Conservation (phyloP, 2,888 invertebrate species). For the Aphodius sticticus region DNA sequence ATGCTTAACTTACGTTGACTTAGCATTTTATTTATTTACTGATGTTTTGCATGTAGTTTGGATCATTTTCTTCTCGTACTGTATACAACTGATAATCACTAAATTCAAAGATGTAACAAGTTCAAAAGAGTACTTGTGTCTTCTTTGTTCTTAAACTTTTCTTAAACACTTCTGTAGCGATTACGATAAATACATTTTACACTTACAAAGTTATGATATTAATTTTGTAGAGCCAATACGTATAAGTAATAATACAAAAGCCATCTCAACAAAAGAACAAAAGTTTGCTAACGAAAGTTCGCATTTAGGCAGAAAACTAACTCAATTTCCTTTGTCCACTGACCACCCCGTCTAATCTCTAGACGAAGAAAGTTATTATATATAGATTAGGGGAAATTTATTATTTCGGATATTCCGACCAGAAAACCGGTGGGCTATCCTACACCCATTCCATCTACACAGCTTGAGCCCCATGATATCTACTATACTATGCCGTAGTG, state of each 20-base stretch:
- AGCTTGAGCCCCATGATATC: conserved; percentile 38
- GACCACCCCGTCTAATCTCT: background rate
- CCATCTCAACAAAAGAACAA: background rate
- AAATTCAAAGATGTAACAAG: too few species aligned
- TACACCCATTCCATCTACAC: conserved; percentile 32
- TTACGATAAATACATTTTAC: too few species aligned
- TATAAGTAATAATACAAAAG: background rate
- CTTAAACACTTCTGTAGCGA: too few species aligned
- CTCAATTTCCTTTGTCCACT: background rate
- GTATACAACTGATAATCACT: too few species aligned
- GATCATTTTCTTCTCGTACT: too few species aligned
- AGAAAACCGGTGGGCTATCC: background rate
- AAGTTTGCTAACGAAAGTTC: background rate
- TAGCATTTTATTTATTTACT: too few species aligned
- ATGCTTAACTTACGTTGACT: too few species aligned
- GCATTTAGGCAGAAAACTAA: background rate
- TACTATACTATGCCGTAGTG: conserved; percentile 15
- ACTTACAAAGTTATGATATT: too few species aligned
- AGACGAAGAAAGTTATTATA: conserved; percentile 31
- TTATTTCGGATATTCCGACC: conserved; percentile 28
- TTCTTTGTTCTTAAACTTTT: too few species aligned
- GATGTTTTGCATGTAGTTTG: too few species aligned
- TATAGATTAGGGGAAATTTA: conserved; percentile 35
- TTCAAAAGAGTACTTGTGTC: too few species aligned
- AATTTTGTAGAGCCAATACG: too few species aligned